Conservation (phyloP, 2,888 invertebrate genomes). For the Drosophila demipolita region DNA sequence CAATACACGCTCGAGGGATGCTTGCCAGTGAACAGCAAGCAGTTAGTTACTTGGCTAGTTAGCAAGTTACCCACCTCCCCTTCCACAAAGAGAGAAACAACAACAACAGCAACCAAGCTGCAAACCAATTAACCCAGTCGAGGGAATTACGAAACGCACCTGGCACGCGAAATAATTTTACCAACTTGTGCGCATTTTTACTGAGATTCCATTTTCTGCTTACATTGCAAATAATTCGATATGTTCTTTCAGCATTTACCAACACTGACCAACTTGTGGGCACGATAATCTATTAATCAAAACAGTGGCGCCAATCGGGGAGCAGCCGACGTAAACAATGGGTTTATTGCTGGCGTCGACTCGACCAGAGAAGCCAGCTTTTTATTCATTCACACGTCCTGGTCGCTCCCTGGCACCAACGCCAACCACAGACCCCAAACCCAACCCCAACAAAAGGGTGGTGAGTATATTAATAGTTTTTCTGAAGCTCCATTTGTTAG, state of each 20-base stretch:
- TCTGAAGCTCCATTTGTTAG: constrained; percentile 63
- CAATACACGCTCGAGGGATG: constrained; percentile 38
- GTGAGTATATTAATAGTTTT: constrained; percentile 70
- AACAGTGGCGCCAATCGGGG: constrained; percentile 43
- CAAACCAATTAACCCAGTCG: constrained; percentile 60
- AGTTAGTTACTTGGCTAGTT: constrained; percentile 30
- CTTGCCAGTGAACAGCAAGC: constrained; percentile 3
- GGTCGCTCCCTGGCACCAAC: constrained; percentile 28
- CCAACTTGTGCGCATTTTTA: constrained; percentile 39
- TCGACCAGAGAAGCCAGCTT: constrained; percentile 10
- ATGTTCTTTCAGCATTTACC: constrained; percentile 6
- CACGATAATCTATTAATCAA: constrained; percentile 65
- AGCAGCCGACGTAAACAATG: constrained; percentile 51
- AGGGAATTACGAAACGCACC: constrained; percentile 46
- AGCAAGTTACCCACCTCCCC: constrained; percentile 16
- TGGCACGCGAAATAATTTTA: constrained; percentile 62
- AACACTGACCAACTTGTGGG: not conserved
- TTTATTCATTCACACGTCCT: constrained; percentile 34
- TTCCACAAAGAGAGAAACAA: not conserved
- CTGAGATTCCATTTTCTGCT: constrained; percentile 64
- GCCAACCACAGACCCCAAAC: not conserved
- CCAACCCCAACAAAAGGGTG: constrained; percentile 7
- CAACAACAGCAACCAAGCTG: constrained; percentile 37
- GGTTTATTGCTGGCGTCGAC: constrained; percentile 42
- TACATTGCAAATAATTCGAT: constrained; percentile 57